Percentiles rank a stretch among this genome's conserved stretches.
phyloP scores from a whole-genome alignment of 2,113 vertebrate genomes.

The Corvus cornix region DNA sequence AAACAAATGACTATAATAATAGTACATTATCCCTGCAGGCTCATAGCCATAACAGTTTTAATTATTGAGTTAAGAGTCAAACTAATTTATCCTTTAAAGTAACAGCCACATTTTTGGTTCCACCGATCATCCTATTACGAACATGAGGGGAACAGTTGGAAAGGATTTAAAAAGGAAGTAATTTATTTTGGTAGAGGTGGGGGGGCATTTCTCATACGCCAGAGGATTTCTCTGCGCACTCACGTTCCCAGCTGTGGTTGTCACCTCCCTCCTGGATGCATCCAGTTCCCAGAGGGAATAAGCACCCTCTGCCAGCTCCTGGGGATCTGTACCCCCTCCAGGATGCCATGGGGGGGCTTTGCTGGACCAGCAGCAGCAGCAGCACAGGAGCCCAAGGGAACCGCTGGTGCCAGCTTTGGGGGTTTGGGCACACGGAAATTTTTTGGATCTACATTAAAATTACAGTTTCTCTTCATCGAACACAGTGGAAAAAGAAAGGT shows the following conservation, averaged over 20 bases:
- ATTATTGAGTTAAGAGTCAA: constrained; percentile 96
- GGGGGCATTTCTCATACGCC: neutral
- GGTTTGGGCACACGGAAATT: neutral
- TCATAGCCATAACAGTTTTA: constrained; percentile 95
- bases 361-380: neutral
- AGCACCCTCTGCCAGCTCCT: neutral
- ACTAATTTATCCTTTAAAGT: constrained; percentile 94
- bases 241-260: neutral
- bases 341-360: neutral
- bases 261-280: neutral
- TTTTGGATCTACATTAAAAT: neutral
- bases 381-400: neutral
- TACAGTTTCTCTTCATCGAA: neutral
- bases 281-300: neutral
- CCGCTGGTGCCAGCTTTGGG: neutral
- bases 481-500: neutral
- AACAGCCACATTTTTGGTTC: constrained; percentile 75
- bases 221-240: constrained; percentile 10
- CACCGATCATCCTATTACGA: constrained; percentile 69
- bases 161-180: constrained; percentile 54
- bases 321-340: neutral
- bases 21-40: constrained; percentile 99
- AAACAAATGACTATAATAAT: constrained; percentile 99
- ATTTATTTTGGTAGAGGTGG: constrained; percentile 43
- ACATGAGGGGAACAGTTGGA: constrained; percentile 54